phyloP scores from a whole-genome alignment of 92 coral and sea anemone genomes.

The Desmophyllum pertusum region DNA sequence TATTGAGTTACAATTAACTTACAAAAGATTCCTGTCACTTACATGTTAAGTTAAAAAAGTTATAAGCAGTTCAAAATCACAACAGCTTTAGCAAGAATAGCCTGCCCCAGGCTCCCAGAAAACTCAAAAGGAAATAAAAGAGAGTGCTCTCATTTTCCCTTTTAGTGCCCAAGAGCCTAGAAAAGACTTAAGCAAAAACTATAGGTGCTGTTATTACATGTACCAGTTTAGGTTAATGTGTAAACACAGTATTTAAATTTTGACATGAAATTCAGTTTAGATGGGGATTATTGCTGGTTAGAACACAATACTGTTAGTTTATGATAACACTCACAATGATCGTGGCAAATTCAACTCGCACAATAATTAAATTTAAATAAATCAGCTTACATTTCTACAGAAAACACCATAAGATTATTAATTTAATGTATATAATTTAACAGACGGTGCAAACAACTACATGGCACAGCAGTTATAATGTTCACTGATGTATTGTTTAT shows the following conservation, averaged over 20 bases:
- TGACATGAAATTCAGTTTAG: background rate
- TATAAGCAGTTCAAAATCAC: background rate
- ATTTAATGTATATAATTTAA: too few species aligned
- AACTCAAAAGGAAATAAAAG: too few species aligned
- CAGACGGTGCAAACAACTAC: background rate
- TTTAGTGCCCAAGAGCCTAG: too few species aligned
- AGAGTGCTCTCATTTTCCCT: too few species aligned
- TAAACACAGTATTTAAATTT: background rate
- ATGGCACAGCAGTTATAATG: too few species aligned
- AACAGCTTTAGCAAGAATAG: background rate
- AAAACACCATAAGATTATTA: background rate
- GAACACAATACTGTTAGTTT: background rate
- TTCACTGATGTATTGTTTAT: too few species aligned
- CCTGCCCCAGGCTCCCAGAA: background rate
- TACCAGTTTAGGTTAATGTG: too few species aligned
- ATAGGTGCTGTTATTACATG: background rate
- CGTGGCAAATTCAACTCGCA: background rate
- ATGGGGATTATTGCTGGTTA: background rate
- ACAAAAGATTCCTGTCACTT: background rate
- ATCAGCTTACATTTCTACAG: background rate
- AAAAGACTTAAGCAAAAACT: too few species aligned
- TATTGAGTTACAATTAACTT: too few species aligned
- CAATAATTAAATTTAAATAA: too few species aligned
- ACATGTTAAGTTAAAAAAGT: background rate
- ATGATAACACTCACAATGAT: background rate